Conservation (phyloP, 2,113 vertebrate species). For the Callionymus lyra region DNA sequence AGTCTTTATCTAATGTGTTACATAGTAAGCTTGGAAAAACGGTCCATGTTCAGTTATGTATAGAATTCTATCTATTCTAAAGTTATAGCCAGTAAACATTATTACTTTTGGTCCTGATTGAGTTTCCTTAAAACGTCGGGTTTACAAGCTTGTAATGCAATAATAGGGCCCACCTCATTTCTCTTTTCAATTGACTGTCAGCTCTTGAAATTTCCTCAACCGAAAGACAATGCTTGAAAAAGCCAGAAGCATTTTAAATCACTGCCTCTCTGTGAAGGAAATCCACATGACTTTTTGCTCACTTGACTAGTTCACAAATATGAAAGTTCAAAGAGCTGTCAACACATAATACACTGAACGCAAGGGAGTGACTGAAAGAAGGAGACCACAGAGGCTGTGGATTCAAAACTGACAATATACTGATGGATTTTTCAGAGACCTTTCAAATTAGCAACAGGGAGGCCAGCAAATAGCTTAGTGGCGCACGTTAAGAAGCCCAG, state of each 20-base stretch:
- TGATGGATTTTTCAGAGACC: slow-evolving; percentile 19
- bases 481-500: slow-evolving; percentile 15
- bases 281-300: slow-evolving; percentile 31
- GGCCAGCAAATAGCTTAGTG: slow-evolving; percentile 15
- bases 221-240: too few species aligned
- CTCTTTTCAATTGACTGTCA: slow-evolving; percentile 26
- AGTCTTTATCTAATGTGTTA: too few species aligned
- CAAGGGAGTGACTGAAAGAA: slow-evolving; percentile 4
- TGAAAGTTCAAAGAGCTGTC: slow-evolving; percentile 46
- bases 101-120: too few species aligned
- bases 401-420: slow-evolving; percentile 23
- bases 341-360: slow-evolving; percentile 23
- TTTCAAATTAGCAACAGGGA: slow-evolving; percentile 29
- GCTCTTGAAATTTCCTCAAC: too few species aligned
- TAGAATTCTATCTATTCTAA: too few species aligned
- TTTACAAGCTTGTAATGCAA: too few species aligned
- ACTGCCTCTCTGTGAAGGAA: slow-evolving; percentile 18
- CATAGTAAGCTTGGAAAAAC: too few species aligned
- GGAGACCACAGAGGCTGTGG: background rate
- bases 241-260: slow-evolving; percentile 4
- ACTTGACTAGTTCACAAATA: slow-evolving; percentile 32
- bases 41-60: too few species aligned
- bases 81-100: too few species aligned
- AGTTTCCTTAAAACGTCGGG: too few species aligned
- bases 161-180: slow-evolving; percentile 12